Base-by-base conservation (phyloP, 2,797 vertebrate species). In the Masticophis lateralis region DNA sequence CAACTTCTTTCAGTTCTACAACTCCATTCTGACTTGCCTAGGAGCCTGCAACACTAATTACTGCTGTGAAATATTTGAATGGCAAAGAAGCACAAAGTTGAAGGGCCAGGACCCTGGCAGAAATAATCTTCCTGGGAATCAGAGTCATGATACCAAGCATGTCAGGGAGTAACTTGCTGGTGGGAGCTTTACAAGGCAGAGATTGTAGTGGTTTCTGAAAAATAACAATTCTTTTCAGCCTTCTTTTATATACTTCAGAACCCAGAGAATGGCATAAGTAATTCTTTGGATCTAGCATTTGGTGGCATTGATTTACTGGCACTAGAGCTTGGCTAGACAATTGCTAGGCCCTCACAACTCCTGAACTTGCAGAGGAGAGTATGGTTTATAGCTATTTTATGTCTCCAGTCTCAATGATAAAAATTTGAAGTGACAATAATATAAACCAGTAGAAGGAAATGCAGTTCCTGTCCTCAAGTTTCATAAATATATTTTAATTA, bases 391-490 rank as follows among this genome's bases (percentile, higher is more conserved):
- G 92, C 92, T 92, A 87, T 92, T 90, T 93, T 53, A 43, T 56
- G 91, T 91, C 89, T 51, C 7, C 74, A 22, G 56, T 56, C 10
- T 86, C 94, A 43, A 86, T 89, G 92, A 61, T 60, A 92, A 59
- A 88, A 57, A 16, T 9, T 90, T 91, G 59, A 47, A 92, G 3
- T 89, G 95, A 56, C 74, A 92, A 10, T 27, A 20, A 20, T 10
- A 20, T 91, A 95, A 94, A 61, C 16, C 55, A 60, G 91, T 57
- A 92, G 28, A 91, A 22, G 87, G 96, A 74, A 93, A 91, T 96
- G 43, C 27, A 91, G 53, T 66, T 13, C 55, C 63, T 47, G 8
- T 95, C 53, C 61, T 51, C 5, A 95, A 96, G 88, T 94, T 96
- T 95, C 94, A 95, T 94, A 93, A 92, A 94, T 94, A 92, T 9